Base-by-base conservation (phyloP, 2,888 invertebrate genomes). In the Polyommatus icarus region DNA sequence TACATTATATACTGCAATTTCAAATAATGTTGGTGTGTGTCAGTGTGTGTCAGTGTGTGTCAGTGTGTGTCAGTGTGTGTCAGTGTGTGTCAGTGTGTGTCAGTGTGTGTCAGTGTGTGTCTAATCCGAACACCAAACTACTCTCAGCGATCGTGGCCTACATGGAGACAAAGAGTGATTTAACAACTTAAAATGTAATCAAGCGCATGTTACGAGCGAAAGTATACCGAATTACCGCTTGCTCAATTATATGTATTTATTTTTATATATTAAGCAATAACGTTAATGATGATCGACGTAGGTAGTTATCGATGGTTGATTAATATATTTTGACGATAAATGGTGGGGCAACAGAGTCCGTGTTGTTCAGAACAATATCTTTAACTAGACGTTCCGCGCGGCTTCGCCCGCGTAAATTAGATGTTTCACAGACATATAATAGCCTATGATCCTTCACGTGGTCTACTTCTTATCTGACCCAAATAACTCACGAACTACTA, bases 231-330 rank as follows among this genome's bases (percentile, higher is more conserved):
- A 77, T 77, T 73, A 77, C 59, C 72, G 36, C 57, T n/a, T 57
- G 46, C 73, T 72, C 57, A 72, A 73, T 59, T 80, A 78, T 79
- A 78, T 78, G 75, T 67, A 77, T 78, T 79, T 71, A 79, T 71
- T 78, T 71, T 77, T 73, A 32, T 32, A 73, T 73, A 46, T 73
- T 73, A 73, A 24, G 67, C 29, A 67, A 67, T 67, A 67, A 15
- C 15, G 29, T 18, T 67, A 32, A 32, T 67, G 1, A 24, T 67
- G 1, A 24, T 67, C 61, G 67, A 32, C 15, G 7, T 61, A 20
- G 15, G 7, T 61, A 20, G 15, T 67, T 29, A 32, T 67, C 67
- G 29, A 67, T 29, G 18, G 67, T 15, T 67, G 67, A 29, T 67
- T 20, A 15, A 29, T 67, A 29, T 67, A 24, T 61, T 61, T 61